These are phyloP conservation scores for Chrysoperla carnea DNA, from an alignment of 1,140 invertebrate species.

Conservation along the genomic window DNA sequence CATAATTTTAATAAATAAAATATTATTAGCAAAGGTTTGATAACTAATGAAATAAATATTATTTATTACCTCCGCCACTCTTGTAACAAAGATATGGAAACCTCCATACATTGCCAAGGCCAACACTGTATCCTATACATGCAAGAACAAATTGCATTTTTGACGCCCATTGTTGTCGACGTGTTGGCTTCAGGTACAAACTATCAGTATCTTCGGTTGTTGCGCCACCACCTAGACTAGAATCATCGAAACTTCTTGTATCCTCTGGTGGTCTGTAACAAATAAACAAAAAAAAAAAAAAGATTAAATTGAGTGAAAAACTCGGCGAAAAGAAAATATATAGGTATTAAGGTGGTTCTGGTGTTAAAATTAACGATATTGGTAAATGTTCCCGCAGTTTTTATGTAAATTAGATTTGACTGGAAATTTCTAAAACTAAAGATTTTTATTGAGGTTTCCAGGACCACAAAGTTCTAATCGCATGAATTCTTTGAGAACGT, in stretches of 20 bases:
- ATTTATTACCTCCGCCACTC: constrained; percentile 55
- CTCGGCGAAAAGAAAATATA: too few species aligned
- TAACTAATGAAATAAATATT: background rate
- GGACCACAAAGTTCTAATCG: too few species aligned
- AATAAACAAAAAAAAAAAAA: constrained; percentile 6
- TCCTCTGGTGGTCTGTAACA: constrained; percentile 40
- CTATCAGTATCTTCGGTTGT: constrained; percentile 39
- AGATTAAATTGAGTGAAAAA: too few species aligned
- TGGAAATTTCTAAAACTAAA: too few species aligned
- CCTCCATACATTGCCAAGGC: constrained; percentile 81
- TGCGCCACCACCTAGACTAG: constrained; percentile 16
- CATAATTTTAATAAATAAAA: too few species aligned
- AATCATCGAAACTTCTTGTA: constrained; percentile 35
- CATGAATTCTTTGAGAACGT: too few species aligned
- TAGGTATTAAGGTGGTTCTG: too few species aligned
- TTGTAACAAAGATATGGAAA: constrained; percentile 74
- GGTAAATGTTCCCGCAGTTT: too few species aligned
- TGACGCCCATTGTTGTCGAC: constrained; percentile 69
- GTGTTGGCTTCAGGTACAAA: constrained; percentile 42
- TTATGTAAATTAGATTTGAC: too few species aligned
- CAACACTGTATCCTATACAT: constrained; percentile 82
- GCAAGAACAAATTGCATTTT: constrained; percentile 81
- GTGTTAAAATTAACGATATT: too few species aligned
- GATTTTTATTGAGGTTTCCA: too few species aligned
- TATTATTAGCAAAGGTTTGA: too few species aligned